These are phyloP conservation scores for Acrobasis repandana DNA, from an alignment of 2,888 invertebrate species.

Conservation along the genomic window DNA sequence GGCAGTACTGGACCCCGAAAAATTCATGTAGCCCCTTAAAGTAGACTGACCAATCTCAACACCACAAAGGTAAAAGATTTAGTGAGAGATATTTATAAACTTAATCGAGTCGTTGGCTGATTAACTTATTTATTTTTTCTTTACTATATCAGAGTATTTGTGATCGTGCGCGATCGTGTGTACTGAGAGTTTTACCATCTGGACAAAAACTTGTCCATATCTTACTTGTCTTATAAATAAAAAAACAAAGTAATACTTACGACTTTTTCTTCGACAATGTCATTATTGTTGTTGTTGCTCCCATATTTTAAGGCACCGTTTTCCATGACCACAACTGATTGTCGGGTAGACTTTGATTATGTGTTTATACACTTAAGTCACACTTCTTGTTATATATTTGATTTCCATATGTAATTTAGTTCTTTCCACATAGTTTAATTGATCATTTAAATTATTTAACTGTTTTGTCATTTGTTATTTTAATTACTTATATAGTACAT, in stretches of 20 bases:
- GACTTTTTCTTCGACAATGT: conserved; percentile 77
- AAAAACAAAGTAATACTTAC: conserved; percentile 52
- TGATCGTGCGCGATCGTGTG: no score
- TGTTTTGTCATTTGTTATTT: neutral
- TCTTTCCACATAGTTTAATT: neutral
- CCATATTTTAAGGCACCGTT: conserved; percentile 84
- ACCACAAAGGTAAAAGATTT: no score
- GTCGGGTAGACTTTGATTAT: conserved; percentile 59
- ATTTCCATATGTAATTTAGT: conserved; percentile 1
- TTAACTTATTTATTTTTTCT: no score
- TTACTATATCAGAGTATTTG: no score
- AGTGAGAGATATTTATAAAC: no score
- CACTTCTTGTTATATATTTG: conserved; percentile 48
- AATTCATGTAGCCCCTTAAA: no score
- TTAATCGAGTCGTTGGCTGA: no score
- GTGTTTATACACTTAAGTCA: conserved; percentile 45
- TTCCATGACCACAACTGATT: conserved; percentile 80
- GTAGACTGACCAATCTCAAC: no score
- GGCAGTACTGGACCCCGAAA: no score
- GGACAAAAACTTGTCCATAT: no score
- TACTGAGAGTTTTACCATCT: no score
- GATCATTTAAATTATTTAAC: neutral
- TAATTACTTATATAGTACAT: neutral
- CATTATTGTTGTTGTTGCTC: conserved; percentile 82
- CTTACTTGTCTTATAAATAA: neutral